phyloP scores from a whole-genome alignment of 1,140 invertebrate genomes.

The Bombus haemorrhoidalis region DNA sequence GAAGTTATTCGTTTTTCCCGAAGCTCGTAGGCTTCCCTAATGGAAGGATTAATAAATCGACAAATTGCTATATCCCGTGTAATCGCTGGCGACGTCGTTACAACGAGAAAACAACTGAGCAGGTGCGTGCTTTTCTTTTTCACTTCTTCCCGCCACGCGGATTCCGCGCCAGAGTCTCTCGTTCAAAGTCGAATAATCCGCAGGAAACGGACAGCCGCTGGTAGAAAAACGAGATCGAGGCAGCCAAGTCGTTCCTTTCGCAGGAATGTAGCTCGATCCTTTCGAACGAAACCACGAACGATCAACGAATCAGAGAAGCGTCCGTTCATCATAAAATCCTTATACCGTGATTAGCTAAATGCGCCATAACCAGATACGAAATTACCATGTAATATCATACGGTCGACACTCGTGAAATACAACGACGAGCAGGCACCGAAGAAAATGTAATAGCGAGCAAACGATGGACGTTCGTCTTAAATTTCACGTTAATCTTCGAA shows the following conservation, averaged over 20 bases:
- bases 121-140: neutral
- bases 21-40: constrained; percentile 31
- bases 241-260: neutral
- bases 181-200: constrained; percentile 11
- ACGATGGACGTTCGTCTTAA: neutral
- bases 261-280: constrained; percentile 44
- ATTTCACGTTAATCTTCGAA: neutral
- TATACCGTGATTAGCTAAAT: neutral
- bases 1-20: constrained; percentile 5
- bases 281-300: too few relatives aligned
- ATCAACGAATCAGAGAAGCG: neutral
- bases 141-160: neutral
- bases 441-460: neutral
- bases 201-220: neutral
- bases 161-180: neutral
- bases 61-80: constrained; percentile 38
- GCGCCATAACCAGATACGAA: neutral
- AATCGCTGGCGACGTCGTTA: constrained; percentile 19
- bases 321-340: neutral
- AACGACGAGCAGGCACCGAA: neutral
- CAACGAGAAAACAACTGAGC: neutral
- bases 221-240: constrained; percentile 19
- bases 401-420: neutral
- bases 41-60: constrained; percentile 41
- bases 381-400: constrained; percentile 13